phyloP scores from a whole-genome alignment of 2,797 vertebrate genomes.

The Acomys russatus region DNA sequence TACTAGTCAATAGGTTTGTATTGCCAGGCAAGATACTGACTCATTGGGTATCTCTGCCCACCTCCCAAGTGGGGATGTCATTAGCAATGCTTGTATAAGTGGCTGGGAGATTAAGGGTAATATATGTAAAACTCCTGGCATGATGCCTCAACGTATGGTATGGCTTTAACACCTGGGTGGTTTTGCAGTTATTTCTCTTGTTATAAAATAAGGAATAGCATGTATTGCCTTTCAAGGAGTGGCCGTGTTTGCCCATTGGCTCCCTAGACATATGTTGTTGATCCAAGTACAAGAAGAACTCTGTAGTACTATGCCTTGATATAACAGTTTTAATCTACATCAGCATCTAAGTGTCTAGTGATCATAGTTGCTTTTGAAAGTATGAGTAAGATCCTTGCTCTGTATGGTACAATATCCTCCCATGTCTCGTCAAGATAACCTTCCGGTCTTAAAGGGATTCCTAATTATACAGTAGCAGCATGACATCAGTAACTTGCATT shows the following conservation, averaged over 20 bases:
- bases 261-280: not conserved
- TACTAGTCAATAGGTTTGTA: not conserved
- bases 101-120: not conserved
- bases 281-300: not conserved
- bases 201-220: not conserved
- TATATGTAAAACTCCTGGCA: not conserved
- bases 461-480: not conserved
- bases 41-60: conserved; percentile 2
- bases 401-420: not conserved
- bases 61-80: not conserved
- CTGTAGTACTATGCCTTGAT: not conserved
- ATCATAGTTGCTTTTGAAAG: not conserved
- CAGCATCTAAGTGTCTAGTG: not conserved
- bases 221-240: not conserved
- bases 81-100: not conserved
- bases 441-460: conserved; percentile 12
- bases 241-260: not conserved
- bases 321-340: not conserved
- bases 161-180: conserved; percentile 2
- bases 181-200: conserved; percentile 3
- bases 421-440: not conserved
- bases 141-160: not conserved
- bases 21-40: not conserved
- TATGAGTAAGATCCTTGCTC: not conserved
- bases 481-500: not conserved